Evolutionary conservation across 2,888 invertebrate genomes (phyloP).

Genomic region (Chymomyza procnemis): DNA sequence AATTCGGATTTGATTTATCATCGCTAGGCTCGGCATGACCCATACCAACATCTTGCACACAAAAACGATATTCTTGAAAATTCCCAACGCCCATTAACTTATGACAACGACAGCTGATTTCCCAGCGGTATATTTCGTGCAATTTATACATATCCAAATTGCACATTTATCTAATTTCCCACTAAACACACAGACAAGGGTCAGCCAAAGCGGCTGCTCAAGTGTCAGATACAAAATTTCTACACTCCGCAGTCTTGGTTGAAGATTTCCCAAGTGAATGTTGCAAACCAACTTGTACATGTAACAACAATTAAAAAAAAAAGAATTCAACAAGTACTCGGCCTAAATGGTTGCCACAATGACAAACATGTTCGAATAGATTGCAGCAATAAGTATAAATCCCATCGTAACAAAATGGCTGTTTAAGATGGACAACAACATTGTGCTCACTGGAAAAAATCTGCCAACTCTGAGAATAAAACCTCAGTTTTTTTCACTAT

Average conservation of each 20-base stretch:
- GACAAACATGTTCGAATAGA: neutral
- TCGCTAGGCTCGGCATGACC: constrained; percentile 3
- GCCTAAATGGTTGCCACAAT: neutral
- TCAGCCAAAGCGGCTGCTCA: neutral
- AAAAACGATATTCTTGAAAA: constrained; percentile 14
- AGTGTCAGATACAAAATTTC: neutral
- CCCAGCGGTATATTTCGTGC: constrained; percentile 54
- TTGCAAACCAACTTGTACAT: neutral
- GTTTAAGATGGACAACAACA: too few relatives aligned
- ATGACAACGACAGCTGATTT: constrained; percentile 63
- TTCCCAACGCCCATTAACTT: constrained; percentile 63
- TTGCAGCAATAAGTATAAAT: neutral
- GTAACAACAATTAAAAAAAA: neutral
- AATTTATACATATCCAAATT: constrained; percentile 61
- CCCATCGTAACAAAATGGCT: too few relatives aligned
- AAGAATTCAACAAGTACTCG: neutral
- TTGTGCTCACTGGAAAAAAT: too few relatives aligned
- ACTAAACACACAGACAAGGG: constrained; percentile 35
- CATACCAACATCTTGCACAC: neutral
- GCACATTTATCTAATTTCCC: constrained; percentile 63
- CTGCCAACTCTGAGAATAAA: too few relatives aligned
- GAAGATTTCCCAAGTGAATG: constrained; percentile 6
- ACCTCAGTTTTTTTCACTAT: constrained; percentile 5
- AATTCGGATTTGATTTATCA: constrained; percentile 40
- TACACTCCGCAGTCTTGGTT: constrained; percentile 3